phyloP scores from a whole-genome alignment of 1,140 invertebrate genomes.

The Drosophila parvula region DNA sequence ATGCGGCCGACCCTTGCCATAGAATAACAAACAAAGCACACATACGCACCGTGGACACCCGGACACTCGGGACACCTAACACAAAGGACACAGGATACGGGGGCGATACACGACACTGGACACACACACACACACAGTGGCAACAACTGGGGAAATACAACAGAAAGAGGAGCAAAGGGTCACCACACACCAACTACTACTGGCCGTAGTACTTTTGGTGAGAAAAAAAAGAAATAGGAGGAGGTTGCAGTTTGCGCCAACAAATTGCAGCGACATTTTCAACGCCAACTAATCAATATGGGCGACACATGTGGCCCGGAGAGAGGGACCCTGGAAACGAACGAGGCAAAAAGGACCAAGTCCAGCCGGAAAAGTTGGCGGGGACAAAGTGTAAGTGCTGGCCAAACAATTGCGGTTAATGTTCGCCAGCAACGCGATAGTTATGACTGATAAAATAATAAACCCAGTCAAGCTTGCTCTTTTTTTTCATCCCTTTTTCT shows the following conservation, averaged over 20 bases:
- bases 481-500: too few species aligned
- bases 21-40: conserved; percentile 51
- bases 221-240: background rate
- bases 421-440: conserved; percentile 63
- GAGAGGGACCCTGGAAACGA: background rate
- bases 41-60: conserved; percentile 33
- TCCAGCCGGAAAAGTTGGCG: conserved; percentile 29
- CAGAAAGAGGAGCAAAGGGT: conserved; percentile 30
- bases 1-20: conserved; percentile 42
- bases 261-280: conserved; percentile 77
- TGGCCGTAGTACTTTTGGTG: conserved; percentile 3
- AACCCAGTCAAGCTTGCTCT: conserved; percentile 29
- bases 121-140: conserved; percentile 8
- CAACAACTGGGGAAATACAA: conserved; percentile 58
- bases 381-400: conserved; percentile 67
- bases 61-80: conserved; percentile 28
- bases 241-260: conserved; percentile 55
- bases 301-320: conserved; percentile 52
- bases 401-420: conserved; percentile 80
- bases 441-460: conserved; percentile 81
- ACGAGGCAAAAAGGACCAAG: background rate
- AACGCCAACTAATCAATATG: conserved; percentile 80
- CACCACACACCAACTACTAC: background rate
- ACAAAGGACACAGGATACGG: conserved; percentile 24
- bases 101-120: conserved; percentile 25